A percentile compares a stretch with the other conserved stretches of the same genome.
Conservation (phyloP, 1,140 invertebrate genomes). For the Lordiphosa clarofinis region DNA sequence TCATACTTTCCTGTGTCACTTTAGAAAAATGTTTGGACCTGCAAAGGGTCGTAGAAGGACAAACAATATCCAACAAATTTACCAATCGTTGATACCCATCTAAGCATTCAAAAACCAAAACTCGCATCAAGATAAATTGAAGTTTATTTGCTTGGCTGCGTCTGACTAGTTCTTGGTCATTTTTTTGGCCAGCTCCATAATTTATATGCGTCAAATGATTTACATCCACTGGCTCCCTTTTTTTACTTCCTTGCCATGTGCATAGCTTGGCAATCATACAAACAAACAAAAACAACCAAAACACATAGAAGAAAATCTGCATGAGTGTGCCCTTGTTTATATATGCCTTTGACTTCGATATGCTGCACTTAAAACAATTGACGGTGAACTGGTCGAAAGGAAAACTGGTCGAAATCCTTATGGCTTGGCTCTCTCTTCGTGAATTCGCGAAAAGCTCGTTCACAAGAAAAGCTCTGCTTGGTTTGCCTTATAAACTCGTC, state of each 20-base stretch:
- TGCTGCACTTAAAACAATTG: slow-evolving; percentile 68
- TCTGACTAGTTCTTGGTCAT: slow-evolving; percentile 6
- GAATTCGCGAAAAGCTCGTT: slow-evolving; percentile 39
- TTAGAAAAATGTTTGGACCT: no score
- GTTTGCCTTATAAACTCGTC: slow-evolving; percentile 50
- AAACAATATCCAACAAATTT: no score
- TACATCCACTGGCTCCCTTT: slow-evolving; percentile 48
- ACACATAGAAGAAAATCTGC: background rate
- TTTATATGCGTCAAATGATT: slow-evolving; percentile 70
- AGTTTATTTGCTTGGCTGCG: slow-evolving; percentile 55
- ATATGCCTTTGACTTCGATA: slow-evolving; percentile 44
- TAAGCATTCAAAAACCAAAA: slow-evolving; percentile 9
- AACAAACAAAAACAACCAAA: slow-evolving; percentile 22
- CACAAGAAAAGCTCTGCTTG: slow-evolving; percentile 16
- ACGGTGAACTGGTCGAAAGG: slow-evolving; percentile 31
- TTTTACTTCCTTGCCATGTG: slow-evolving; percentile 5
- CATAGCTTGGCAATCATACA: slow-evolving; percentile 6
- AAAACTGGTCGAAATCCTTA: slow-evolving; percentile 34
- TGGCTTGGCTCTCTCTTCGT: slow-evolving; percentile 12
- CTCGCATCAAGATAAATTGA: slow-evolving; percentile 54
- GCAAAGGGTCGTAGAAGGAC: no score
- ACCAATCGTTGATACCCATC: slow-evolving; percentile 12
- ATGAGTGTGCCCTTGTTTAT: slow-evolving; percentile 27
- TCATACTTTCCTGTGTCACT: no score
- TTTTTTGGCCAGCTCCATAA: slow-evolving; percentile 38